Base-by-base conservation (phyloP, 2,113 vertebrate genomes). In the Rhegmatorhina hoffmannsi region DNA sequence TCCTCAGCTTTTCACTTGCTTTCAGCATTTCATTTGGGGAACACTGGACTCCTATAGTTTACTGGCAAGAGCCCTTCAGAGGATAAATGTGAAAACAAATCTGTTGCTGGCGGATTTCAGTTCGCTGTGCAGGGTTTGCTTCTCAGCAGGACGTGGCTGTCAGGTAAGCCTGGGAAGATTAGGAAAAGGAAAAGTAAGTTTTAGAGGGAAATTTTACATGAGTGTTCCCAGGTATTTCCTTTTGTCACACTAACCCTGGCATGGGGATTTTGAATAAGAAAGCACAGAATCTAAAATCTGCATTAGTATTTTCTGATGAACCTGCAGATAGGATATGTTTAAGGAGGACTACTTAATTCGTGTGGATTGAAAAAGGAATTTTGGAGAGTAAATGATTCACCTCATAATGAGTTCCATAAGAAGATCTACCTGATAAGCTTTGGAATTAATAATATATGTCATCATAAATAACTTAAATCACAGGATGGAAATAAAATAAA, bases 391-490 rank as follows among this genome's bases (percentile, higher is more conserved):
- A 75, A 64, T 47, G 63, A 89, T 62, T 36, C 36, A 52, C 24
- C 7, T 70, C 31, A 70, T 38, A 66, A 40, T 28, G 40, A 62
- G 60, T 62, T 40, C 60, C 36, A 62, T 62, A 28, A 62, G 28
- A 62, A 38, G 59, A 62, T 38, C 59, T 60, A 78, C 31, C 56
- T 88, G 74, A 53, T 58, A 74, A 82, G 23, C 68, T 96, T 91
- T 72, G 40, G n/a, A 81, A 73, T 92, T 89, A 87, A 92, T 94
- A 73, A 78, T 60, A 7, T 59, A 56, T 55, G 43, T 12, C 18
- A 59, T 56, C 66, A 69, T 92, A 91, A 92, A 91, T 89, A 85
- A 79, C 94, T 89, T 55, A 92, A 92, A 93, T 73, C 46, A 62
- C 4, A 50, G 17, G 5, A 44, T 60, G 17, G 44, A 76, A 94